phyloP scores from a whole-genome alignment of 2,113 vertebrate species.

The Cochlearius cochlearius region DNA sequence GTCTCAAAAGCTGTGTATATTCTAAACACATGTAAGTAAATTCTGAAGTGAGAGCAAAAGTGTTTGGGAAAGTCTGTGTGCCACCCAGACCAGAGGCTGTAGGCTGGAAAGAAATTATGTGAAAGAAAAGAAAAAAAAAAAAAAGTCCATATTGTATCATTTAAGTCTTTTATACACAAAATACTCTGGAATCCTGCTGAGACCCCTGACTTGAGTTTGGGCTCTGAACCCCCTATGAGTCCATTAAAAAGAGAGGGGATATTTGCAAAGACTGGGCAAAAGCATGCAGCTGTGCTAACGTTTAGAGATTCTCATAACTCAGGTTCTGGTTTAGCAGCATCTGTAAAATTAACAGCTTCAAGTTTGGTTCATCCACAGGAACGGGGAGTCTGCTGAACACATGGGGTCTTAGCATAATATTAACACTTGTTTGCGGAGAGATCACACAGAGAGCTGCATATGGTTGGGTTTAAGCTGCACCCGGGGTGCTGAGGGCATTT shows the following conservation, averaged over 20 bases:
- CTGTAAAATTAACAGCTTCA: slow-evolving; percentile 33
- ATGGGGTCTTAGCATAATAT: background rate
- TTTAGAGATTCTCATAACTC: background rate
- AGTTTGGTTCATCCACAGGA: background rate
- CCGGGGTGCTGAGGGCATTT: background rate
- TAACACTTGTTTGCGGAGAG: slow-evolving; percentile 16
- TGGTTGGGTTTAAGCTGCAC: background rate
- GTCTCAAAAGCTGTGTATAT: slow-evolving; percentile 7
- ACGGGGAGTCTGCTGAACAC: background rate
- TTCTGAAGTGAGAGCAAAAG: background rate
- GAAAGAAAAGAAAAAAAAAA: background rate
- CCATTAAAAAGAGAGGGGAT: background rate
- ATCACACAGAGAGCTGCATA: background rate
- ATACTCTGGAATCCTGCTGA: background rate
- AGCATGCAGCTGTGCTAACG: background rate
- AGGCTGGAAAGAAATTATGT: background rate
- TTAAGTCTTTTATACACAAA: background rate
- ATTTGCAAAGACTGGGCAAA: background rate
- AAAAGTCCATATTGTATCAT: background rate
- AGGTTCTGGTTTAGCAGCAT: slow-evolving; percentile 9
- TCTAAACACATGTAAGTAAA: slow-evolving; percentile 24
- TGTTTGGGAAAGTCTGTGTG: background rate
- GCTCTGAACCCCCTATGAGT: background rate
- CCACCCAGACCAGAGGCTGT: background rate
- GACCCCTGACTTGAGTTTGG: background rate